These are phyloP conservation scores for Hoplostethus atlanticus DNA, from an alignment of 2,797 vertebrate genomes.

Conservation along the genomic window DNA sequence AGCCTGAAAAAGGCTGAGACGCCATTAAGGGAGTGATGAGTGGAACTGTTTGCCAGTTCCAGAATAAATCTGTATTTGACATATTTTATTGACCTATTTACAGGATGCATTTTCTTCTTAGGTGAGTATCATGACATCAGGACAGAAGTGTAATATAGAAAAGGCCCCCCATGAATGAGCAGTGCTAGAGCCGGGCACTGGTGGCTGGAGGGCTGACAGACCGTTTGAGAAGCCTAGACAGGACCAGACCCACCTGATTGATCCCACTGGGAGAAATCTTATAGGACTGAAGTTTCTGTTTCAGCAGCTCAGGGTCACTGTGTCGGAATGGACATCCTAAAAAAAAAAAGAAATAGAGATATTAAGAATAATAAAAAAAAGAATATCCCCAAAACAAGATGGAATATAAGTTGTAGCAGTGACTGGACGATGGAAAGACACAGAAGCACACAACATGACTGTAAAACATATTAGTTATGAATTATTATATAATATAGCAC, in stretches of 20 bases:
- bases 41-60: not conserved
- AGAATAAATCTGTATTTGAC: not conserved
- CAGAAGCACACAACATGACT: constrained; percentile 48
- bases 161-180: not conserved
- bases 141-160: not conserved
- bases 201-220: not conserved
- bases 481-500: no score
- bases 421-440: not conserved
- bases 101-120: not conserved
- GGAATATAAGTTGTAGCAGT: not conserved
- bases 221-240: not conserved
- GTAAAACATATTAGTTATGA: not conserved
- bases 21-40: not conserved
- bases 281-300: constrained; percentile 95
- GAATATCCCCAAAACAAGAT: not conserved
- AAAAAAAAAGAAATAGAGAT: constrained; percentile 26
- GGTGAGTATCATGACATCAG: not conserved
- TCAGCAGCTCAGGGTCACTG: constrained; percentile 94
- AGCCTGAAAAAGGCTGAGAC: not conserved
- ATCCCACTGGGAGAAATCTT: constrained; percentile 90
- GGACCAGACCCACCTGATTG: constrained; percentile 81
- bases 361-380: no score
- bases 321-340: constrained; percentile 97
- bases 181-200: not conserved
- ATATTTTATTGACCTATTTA: not conserved